Evolutionary conservation across 2,888 invertebrate species (phyloP).

Genomic region (Steinernema carpocapsae): DNA sequence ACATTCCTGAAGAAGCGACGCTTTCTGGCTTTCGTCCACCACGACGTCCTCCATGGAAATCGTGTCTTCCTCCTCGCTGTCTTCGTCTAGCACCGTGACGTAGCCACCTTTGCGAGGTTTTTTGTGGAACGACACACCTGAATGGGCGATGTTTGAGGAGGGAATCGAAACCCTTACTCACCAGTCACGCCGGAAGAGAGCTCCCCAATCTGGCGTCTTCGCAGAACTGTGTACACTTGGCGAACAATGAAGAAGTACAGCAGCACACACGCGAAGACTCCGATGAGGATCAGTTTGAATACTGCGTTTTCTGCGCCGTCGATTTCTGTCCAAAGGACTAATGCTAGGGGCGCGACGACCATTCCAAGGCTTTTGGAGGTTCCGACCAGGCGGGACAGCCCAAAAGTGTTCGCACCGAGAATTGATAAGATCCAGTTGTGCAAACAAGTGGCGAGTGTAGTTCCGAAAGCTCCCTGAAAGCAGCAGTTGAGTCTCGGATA

Average conservation of each 20-base stretch:
- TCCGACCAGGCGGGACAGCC: not conserved
- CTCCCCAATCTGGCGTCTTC: slow-evolving; percentile 16
- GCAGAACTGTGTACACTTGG: not conserved
- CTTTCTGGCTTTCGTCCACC: not conserved
- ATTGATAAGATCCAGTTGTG: slow-evolving; percentile 16
- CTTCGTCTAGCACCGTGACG: slow-evolving; percentile 1
- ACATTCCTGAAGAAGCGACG: not conserved
- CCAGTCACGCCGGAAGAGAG: slow-evolving; percentile 14
- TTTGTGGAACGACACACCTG: slow-evolving; percentile 23
- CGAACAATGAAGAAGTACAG: slow-evolving; percentile 1
- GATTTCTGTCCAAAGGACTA: not conserved
- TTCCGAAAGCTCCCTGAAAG: slow-evolving; percentile 40
- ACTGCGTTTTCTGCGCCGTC: not conserved
- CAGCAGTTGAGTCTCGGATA: not conserved
- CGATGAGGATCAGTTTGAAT: not conserved
- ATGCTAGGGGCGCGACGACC: not conserved
- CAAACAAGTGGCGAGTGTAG: slow-evolving; percentile 18
- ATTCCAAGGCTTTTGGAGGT: not conserved
- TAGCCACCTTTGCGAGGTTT: slow-evolving; percentile 15
- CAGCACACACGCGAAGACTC: not conserved
- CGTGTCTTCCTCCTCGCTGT: not conserved
- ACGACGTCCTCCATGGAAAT: slow-evolving; percentile 11
- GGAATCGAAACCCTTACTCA: too few relatives aligned
- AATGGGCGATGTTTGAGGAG: too few relatives aligned
- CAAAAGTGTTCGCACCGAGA: slow-evolving; percentile 18